These are phyloP conservation scores for Amazonetta brasiliensis DNA, from an alignment of 2,797 vertebrate species.

Conservation along the genomic window DNA sequence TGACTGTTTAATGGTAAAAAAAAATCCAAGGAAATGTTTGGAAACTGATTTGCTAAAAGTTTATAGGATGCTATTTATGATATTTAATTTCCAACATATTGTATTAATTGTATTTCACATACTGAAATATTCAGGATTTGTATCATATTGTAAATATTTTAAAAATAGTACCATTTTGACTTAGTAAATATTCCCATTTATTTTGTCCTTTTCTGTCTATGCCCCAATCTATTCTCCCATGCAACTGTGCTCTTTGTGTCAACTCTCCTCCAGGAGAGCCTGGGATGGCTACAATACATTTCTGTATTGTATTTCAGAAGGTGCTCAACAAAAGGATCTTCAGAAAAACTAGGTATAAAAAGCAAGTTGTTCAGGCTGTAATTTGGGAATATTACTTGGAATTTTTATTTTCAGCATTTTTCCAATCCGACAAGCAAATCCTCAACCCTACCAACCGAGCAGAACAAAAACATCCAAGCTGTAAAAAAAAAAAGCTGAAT, in stretches of 20 bases:
- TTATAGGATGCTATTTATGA: neutral
- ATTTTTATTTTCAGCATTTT: neutral
- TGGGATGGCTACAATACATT: neutral
- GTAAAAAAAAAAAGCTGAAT: constrained; percentile 12
- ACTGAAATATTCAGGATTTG: neutral
- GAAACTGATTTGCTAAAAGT: neutral
- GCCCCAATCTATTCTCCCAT: neutral
- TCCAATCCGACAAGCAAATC: neutral
- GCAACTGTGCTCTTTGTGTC: neutral
- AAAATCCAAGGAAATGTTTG: neutral
- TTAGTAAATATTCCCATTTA: neutral
- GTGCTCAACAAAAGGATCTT: neutral
- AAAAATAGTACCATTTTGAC: neutral
- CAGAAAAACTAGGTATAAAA: neutral
- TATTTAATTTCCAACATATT: neutral
- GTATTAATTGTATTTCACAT: neutral
- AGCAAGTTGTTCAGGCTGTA: neutral
- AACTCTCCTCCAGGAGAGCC: neutral
- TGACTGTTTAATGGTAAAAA: neutral
- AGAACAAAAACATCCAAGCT: neutral
- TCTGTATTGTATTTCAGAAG: neutral
- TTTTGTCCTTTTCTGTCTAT: neutral
- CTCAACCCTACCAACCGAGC: neutral
- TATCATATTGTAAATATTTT: neutral
- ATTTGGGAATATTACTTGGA: accelerated